Evolutionary conservation across 2,113 vertebrate genomes (phyloP), one percentile per base, ranked within the genome.

Genomic region (Cranoglanis bouderius): DNA sequence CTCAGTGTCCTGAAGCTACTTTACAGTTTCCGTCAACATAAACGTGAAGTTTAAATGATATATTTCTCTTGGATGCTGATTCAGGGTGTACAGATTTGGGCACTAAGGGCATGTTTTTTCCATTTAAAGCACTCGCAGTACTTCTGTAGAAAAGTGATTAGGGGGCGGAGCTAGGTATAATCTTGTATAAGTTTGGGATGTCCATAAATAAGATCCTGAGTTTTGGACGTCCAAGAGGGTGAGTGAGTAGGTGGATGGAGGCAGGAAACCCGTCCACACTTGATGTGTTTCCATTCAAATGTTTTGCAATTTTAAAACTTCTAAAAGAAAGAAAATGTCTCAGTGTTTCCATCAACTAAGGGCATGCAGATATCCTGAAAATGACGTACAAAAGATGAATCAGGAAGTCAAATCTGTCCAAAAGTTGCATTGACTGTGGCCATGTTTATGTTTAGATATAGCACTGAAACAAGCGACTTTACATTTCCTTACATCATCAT

Each of bases 1-100:
- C 67, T 86, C 43, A 67, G 55, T 57, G 82, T 10, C 63, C 81
- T 89, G 21, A 49, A 53, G 43, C 84, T 61, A 61, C 81, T 40
- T 82, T 59, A 38, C 81, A 59, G 32, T 59, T 38, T 82, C 77
- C 40, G 35, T 55, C 14, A 21, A 21, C n/a, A 57, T 55, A 38
- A 82, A 40, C 0, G 29, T 40, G 53, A 40, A 40, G 81, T 59
- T 59, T 59, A 82, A 82, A 38, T 57, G 32, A 83, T 83, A 26
- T 83, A 61, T 40, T 29, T 61, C 21, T 61, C 55, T 43, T 43
- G 55, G 81, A 29, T 61, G 35, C 21, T 29, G 55, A 24, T 43
- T 40, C 21, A 83, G 0, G 12, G 18, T 38, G 51, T 38, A 38
- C 12, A 55, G 16, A 21, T 81, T 81, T 24, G 26, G 16, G 0